phyloP scores from a whole-genome alignment of 2,113 vertebrate species.

The Dipodomys stephensi region DNA sequence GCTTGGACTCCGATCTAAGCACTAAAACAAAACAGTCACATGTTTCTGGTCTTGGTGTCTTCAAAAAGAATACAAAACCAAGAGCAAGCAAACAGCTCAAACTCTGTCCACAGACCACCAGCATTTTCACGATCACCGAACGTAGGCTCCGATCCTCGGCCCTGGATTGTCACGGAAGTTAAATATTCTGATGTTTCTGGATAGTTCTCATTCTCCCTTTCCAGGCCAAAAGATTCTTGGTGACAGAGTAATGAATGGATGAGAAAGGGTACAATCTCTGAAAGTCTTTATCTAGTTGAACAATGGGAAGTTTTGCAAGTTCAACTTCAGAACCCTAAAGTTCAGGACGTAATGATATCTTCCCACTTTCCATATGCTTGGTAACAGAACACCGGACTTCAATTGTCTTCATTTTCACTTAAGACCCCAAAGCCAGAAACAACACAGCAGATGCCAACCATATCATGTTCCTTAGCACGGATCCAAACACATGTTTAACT shows the following conservation, averaged over 20 bases:
- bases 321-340: conserved; percentile 49
- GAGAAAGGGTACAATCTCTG: background rate
- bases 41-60: background rate
- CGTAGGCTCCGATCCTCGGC: background rate
- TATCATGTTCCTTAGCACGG: background rate
- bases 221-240: background rate
- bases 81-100: background rate
- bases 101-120: background rate
- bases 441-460: background rate
- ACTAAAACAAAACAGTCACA: background rate
- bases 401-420: background rate
- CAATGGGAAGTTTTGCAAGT: background rate
- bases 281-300: background rate
- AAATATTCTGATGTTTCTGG: background rate
- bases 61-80: background rate
- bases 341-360: background rate
- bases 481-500: background rate
- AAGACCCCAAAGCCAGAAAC: background rate
- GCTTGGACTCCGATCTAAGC: background rate
- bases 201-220: background rate
- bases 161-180: background rate
- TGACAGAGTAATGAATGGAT: background rate
- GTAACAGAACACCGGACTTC: background rate
- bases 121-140: background rate
- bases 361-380: background rate